Percentiles rank a stretch among this genome's conserved stretches.
phyloP scores from a whole-genome alignment of 2,797 vertebrate genomes.

The Squalus acanthias region DNA sequence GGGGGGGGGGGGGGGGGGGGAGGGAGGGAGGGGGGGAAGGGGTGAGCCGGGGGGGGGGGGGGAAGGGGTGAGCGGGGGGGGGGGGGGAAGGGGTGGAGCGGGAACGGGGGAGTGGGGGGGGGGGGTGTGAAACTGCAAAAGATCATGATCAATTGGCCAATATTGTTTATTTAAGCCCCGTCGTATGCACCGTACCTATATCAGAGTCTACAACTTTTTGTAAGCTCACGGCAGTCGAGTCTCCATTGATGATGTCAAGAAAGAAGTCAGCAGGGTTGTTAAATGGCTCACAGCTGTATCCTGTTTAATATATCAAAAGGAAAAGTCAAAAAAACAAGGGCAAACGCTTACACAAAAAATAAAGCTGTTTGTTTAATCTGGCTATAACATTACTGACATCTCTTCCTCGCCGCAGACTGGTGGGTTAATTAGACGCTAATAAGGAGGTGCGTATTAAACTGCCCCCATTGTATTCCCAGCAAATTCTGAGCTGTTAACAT shows the following conservation, averaged over 20 bases:
- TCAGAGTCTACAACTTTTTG: conserved; percentile 49
- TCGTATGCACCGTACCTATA: conserved; percentile 47
- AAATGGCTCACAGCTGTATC: conserved; percentile 74
- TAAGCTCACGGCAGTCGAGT: conserved; percentile 47
- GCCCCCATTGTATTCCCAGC: not conserved
- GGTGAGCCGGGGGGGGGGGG: too few relatives aligned
- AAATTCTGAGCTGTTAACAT: not conserved
- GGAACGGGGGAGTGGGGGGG: too few relatives aligned
- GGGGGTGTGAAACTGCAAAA: not conserved
- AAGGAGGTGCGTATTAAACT: not conserved
- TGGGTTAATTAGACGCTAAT: not conserved
- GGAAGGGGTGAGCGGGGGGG: too few relatives aligned
- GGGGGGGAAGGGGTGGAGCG: too few relatives aligned
- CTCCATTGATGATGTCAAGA: conserved; percentile 82
- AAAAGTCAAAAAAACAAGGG: not conserved
- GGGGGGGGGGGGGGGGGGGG: too few relatives aligned
- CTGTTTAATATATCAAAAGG: conserved; percentile 50
- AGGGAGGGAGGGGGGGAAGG: too few relatives aligned
- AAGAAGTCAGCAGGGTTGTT: conserved; percentile 95
- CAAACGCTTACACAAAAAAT: not conserved
- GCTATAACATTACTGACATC: too few relatives aligned
- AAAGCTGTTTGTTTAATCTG: not conserved
- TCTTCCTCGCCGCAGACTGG: too few relatives aligned
- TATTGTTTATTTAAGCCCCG: not conserved
- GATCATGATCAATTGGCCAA: not conserved